Evolutionary conservation across 2,797 vertebrate genomes (phyloP), one percentile per base, ranked within the genome.

Genomic region (Coranthus polyacanthus): DNA sequence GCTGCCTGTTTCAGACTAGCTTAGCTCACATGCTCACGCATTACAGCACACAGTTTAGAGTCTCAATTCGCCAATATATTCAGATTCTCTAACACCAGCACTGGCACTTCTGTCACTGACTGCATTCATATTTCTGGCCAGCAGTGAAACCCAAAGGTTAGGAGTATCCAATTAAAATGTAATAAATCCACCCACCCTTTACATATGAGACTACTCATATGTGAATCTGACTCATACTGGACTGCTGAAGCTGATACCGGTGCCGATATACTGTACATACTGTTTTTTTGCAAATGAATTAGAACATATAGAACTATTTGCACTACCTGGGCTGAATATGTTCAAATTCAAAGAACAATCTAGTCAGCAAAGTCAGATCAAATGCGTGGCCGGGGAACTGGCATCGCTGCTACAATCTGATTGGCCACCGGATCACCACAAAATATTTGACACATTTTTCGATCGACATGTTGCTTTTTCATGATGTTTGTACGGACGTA

Each of bases 11-110:
- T 12, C 63, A 51, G 11, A 32, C 38, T 2, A 38, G 53, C 42
- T 73, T 5, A 62, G 68, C 64, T 78, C 6, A 52, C 63, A 74
- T 32, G 65, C 66, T 67, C 45, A 47, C 46, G 68, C 45, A 56
- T 63, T 68, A 55, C 64, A 20, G 53, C 46, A 60, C 2, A 64
- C 45, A 32, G 29, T 55, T 60, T 34, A 62, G 24, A 36, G 46
- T 75, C 68, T 59, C 61, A 36, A 36, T 49, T 71, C 49, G 46
- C 58, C 21, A 62, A 41, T 45, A 56, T 55, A 43, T 58, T 62
- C 20, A 44, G 15, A 41, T 42, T 32, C 34, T 45, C 20, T 29
- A 71, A 65, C 56, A 68, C 45, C 29, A 53, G 50, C 55, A 73
- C 54, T 66, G 46, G 26, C 17, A 34, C 26, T 13, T 51, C 54